Percentiles rank a stretch among this genome's conserved stretches.
phyloP scores from a whole-genome alignment of 2,797 vertebrate genomes.

The Sebastolobus alascanus region DNA sequence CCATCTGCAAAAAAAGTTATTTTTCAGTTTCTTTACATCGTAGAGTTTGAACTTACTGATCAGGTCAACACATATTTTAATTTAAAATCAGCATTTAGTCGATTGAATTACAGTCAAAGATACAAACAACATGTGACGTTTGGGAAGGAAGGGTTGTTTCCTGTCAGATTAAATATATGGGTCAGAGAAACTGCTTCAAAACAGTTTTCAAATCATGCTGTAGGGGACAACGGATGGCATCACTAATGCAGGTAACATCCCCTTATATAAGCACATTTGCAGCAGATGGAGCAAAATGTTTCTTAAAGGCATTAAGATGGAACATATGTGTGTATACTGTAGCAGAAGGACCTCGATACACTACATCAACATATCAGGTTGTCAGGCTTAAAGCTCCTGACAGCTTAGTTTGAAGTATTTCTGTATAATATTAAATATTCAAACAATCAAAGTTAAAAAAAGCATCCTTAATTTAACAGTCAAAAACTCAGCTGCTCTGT shows the following conservation, averaged over 20 bases:
- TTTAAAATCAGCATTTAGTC: background rate
- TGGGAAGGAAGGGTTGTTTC: constrained; percentile 8
- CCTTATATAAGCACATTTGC: background rate
- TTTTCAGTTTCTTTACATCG: background rate
- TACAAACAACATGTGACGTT: background rate
- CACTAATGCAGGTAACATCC: background rate
- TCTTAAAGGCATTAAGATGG: background rate
- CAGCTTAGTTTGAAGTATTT: background rate
- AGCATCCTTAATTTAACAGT: background rate
- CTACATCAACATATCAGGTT: background rate
- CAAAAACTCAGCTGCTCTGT: background rate
- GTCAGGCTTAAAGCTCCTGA: no score
- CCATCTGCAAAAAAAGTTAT: background rate
- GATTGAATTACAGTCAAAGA: constrained; percentile 17
- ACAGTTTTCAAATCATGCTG: background rate
- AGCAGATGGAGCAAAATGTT: background rate
- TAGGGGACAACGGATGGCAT: background rate
- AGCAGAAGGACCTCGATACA: background rate
- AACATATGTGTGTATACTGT: background rate
- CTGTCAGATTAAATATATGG: constrained; percentile 25
- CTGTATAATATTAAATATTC: background rate
- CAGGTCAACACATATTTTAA: background rate
- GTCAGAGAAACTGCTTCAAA: constrained; percentile 33
- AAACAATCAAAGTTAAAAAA: background rate
- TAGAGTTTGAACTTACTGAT: background rate